Base-by-base conservation (phyloP, 2,113 vertebrate genomes). In the Lates calcarifer region DNA sequence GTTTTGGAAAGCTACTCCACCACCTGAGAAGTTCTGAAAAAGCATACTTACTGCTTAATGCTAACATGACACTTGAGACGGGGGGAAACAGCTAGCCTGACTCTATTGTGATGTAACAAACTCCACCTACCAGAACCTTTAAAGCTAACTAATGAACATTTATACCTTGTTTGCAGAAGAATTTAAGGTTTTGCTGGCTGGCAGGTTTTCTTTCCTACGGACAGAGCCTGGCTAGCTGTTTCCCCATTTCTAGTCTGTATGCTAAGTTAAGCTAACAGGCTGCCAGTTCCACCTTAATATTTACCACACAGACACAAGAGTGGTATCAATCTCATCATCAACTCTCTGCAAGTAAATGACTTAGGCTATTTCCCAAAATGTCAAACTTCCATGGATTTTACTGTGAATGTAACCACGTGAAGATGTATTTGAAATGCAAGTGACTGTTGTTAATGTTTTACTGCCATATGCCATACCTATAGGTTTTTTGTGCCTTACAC, bases 401-500 rank as follows among this genome's bases (percentile, higher is more conserved):
- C 41, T 67, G 64, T 75, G 68, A 87, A 77, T 56, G 56, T 61
- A 64, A 29, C n/a, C 53, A 43, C 31, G 10, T 64, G 26, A 68
- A 65, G 53, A 79, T 73, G 35, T 60, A 74, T 81, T 62, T 56
- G 6, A 81, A 74, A 37, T 47, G 56, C 61, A 72, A 43, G 60
- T 75, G 67, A 77, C 75, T 82, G 77, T 82, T 87, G 57, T 71
- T 63, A 45, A 65, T 84, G 78, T 89, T 49, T 81, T 69, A 79
- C 73, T 86, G 77, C 74, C 84, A 84, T 74, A 67, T 74, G 58
- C 61, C 87, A 87, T 64, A 80, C 53, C 37, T 74, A 64, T 80
- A 82, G 79, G 79, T 87, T 90, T 89, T 90, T 85, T 87, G 87
- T 91, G 91, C 86, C 90, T 91, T 93, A 91, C 73, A 68, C 26